Evolutionary conservation across 1,140 invertebrate genomes (phyloP), one percentile per base, ranked within the genome.

Genomic region (Temnothorax curvispinosus): DNA sequence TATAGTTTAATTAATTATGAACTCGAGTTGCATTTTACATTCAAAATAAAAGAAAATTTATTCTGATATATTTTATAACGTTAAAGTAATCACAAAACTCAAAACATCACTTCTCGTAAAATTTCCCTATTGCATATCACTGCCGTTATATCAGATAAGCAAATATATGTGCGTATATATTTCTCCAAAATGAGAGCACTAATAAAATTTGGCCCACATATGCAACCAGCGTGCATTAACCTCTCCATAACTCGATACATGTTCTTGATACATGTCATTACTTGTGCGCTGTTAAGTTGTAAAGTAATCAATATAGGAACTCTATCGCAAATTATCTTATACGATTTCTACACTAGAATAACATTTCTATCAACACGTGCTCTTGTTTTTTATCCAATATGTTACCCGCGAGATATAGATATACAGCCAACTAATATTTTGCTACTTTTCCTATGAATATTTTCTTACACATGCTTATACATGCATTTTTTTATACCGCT

Each of bases 181-280:
- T 47, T 69, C 8, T 56, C 3, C 9, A n/a, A 56, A 81, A 71
- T 56, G 65, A 2, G 78, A 52, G 21, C 60, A 41, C 64, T 71
- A 71, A 72, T 80, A 56, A 72, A 81, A 41, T 81, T 81, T 13
- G 52, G 27, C 65, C 78, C 54, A 72, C 78, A 71, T 81, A 81
- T 5, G 78, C 65, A 71, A 13, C 27, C 35, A 32, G 44, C 65
- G 44, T 71, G 38, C 15, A 32, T 38, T 38, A 64, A 78, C 44
- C 58, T 56, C 35, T 81, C 77, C 15, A 52, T 11, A 69, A 38
- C 18, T 32, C 15, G 9, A 4, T 41, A 50, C 13, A 32, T 44
- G 78, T 27, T 81, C 47, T 71, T 54, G 35, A 69, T 69, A 44
- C 74, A 32, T 56, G 15, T 81, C 56, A 81, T 72, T 81, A 69